A percentile compares a stretch with the other conserved stretches of the same genome.
phyloP scores from a whole-genome alignment of 2,797 vertebrate genomes.

The Enteromius afrohamiltoni region DNA sequence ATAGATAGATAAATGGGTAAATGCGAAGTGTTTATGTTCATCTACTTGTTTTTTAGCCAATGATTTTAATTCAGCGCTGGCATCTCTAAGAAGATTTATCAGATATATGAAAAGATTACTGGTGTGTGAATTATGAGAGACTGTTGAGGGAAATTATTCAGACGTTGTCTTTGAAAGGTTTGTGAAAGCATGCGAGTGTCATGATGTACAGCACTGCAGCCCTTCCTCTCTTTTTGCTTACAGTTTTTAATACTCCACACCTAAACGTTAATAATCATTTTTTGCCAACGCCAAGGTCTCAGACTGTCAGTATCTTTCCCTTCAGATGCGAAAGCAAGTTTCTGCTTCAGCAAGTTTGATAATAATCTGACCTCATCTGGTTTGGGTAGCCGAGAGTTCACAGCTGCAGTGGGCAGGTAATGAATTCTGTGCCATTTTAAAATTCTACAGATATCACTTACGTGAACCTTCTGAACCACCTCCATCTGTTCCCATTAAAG shows the following conservation, averaged over 20 bases:
- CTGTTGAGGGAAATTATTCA: conserved; percentile 12
- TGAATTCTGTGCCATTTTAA: conserved; percentile 58
- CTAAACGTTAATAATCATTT: conserved; percentile 75
- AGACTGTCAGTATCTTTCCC: conserved; percentile 79
- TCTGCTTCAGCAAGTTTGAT: conserved; percentile 82
- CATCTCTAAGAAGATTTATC: conserved; percentile 18
- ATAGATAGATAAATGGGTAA: background rate
- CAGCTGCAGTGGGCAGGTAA: conserved; percentile 46
- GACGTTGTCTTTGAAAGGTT: conserved; percentile 19
- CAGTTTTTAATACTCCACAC: conserved; percentile 21
- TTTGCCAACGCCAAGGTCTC: conserved; percentile 79
- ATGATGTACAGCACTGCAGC: conserved; percentile 67
- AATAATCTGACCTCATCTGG: conserved; percentile 82
- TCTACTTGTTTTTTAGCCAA: background rate
- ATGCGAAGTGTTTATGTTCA: background rate
- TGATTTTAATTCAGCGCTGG: background rate
- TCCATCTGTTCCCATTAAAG: conserved; percentile 50
- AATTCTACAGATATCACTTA: conserved; percentile 52
- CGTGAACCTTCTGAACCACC: conserved; percentile 40
- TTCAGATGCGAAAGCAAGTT: conserved; percentile 72
- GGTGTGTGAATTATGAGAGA: conserved; percentile 5
- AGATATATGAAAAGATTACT: conserved; percentile 11
- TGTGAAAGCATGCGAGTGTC: conserved; percentile 57
- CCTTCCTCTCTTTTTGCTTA: conserved; percentile 56
- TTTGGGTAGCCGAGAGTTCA: conserved; percentile 61